Percentiles rank a stretch among this genome's conserved stretches.
These are phyloP conservation scores for Erpobdella octoculata DNA, from an alignment of 2,888 invertebrate species.

Conservation along the genomic window DNA sequence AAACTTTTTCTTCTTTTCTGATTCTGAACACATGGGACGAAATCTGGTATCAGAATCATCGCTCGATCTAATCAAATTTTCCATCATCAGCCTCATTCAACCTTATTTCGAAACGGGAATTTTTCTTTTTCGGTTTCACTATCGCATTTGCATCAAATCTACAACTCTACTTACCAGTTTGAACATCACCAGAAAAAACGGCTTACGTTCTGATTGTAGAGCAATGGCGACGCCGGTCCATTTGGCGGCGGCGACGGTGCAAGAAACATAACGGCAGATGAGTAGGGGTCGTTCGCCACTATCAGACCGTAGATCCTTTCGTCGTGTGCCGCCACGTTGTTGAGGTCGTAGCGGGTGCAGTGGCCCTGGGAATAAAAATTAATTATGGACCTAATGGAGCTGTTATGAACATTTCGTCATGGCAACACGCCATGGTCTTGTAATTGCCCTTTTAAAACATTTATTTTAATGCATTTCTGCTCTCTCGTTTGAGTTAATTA, in stretches of 20 bases:
- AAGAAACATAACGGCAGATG: constrained; percentile 18
- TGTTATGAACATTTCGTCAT: no score
- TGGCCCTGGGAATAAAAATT: constrained; percentile 20
- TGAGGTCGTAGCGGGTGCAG: constrained; percentile 1
- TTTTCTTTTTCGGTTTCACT: no score
- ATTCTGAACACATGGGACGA: no score
- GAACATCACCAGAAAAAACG: background rate
- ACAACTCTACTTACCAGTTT: background rate
- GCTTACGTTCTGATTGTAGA: background rate
- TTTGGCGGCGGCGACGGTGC: constrained; percentile 9
- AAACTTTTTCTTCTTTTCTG: no score
- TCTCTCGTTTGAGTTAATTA: no score
- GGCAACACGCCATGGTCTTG: no score
- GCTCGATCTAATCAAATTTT: no score
- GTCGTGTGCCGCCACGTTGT: constrained; percentile 14
- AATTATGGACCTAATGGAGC: background rate
- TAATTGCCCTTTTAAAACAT: no score
- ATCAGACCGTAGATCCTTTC: background rate
- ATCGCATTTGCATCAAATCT: background rate
- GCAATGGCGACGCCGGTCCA: background rate
- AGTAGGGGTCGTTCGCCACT: constrained; percentile 23
- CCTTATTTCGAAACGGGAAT: no score
- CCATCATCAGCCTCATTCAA: background rate
- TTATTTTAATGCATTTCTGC: no score
- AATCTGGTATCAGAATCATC: no score